Percentiles rank a stretch among this genome's conserved stretches.
Evolutionary conservation across 2,113 vertebrate species (phyloP).

Genomic region (Pagrus major): DNA sequence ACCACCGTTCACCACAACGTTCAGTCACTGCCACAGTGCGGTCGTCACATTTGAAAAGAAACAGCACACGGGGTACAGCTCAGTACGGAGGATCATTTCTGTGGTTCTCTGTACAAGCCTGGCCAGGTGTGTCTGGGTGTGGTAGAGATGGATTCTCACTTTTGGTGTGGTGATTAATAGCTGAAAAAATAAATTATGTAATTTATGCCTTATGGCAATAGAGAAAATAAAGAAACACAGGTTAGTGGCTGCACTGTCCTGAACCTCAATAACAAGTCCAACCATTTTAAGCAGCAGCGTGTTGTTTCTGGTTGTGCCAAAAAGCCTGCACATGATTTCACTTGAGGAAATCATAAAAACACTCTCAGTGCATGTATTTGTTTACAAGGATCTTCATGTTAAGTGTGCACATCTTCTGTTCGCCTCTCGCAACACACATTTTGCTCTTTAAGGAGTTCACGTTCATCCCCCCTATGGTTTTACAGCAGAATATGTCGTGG

Average conservation of each 20-base stretch:
- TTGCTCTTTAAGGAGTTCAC: not conserved
- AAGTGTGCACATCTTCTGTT: not conserved
- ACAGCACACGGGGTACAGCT: not conserved
- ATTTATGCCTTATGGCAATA: not conserved
- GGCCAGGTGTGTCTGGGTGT: slow-evolving; percentile 49
- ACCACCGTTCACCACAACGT: not conserved
- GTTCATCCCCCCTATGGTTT: not conserved
- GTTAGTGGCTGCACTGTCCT: not conserved
- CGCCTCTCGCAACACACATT: not conserved
- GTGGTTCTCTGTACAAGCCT: not conserved
- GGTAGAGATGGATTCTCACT: slow-evolving; percentile 1
- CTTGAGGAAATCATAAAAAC: not conserved
- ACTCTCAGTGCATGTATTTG: not conserved
- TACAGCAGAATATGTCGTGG: not conserved
- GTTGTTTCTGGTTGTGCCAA: not conserved
- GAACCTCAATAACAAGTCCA: not conserved
- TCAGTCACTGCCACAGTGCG: slow-evolving; percentile 28
- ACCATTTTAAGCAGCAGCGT: not conserved
- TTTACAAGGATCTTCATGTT: too few relatives aligned
- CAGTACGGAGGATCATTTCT: not conserved
- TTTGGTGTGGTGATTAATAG: not conserved
- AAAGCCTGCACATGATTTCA: not conserved
- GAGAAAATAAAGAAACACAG: not conserved
- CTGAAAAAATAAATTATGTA: not conserved
- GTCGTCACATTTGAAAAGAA: not conserved